Evolutionary conservation across 1,140 invertebrate genomes (phyloP).

Genomic region (Drosophila pruinosa): DNA sequence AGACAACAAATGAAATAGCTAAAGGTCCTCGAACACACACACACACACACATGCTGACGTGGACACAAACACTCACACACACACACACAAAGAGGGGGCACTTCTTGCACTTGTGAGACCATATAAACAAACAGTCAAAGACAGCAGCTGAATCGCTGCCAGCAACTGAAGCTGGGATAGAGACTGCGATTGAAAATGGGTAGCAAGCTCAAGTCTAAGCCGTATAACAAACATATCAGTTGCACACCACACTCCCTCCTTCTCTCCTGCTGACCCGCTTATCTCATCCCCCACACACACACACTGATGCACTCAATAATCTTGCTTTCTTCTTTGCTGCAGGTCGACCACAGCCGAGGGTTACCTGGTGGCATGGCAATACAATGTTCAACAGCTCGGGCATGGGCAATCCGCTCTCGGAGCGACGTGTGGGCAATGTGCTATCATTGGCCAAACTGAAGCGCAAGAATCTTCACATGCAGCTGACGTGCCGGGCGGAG

Average conservation of each 20-base stretch:
- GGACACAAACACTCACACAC: not conserved
- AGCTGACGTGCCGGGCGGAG: slow-evolving; percentile 89
- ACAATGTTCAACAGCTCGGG: slow-evolving; percentile 89
- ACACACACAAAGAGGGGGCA: slow-evolving; percentile 24
- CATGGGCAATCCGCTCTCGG: slow-evolving; percentile 84
- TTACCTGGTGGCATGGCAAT: slow-evolving; percentile 93
- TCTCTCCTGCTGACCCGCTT: not conserved
- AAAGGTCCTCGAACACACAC: slow-evolving; percentile 66
- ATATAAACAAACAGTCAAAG: slow-evolving; percentile 74
- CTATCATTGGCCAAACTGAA: slow-evolving; percentile 87
- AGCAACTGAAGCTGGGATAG: slow-evolving; percentile 27
- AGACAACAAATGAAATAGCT: slow-evolving; percentile 82
- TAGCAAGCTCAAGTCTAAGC: slow-evolving; percentile 64
- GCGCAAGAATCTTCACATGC: slow-evolving; percentile 87
- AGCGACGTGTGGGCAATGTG: slow-evolving; percentile 87
- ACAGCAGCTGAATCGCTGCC: slow-evolving; percentile 63
- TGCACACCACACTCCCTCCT: slow-evolving; percentile 47
- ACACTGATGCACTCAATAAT: slow-evolving; percentile 49
- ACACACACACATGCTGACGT: not conserved
- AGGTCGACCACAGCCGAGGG: slow-evolving; percentile 91
- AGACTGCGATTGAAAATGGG: not conserved
- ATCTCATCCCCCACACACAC: slow-evolving; percentile 16
- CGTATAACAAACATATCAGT: slow-evolving; percentile 75
- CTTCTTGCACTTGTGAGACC: slow-evolving; percentile 66
- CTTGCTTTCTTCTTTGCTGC: slow-evolving; percentile 54